phyloP scores from a whole-genome alignment of 2,797 vertebrate genomes.

The Sebastes diaconus region DNA sequence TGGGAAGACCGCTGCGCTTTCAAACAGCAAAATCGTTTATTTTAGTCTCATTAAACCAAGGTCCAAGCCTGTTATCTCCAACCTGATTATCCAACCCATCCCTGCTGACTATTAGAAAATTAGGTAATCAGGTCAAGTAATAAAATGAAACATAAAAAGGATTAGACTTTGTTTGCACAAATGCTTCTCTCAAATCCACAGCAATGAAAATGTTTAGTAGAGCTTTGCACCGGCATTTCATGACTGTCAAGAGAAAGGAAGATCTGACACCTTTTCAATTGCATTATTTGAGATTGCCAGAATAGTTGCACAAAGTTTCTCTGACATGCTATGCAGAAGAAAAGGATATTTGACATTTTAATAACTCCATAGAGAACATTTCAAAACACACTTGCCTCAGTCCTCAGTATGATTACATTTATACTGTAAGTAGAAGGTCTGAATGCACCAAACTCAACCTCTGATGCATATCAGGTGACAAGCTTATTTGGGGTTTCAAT shows the following conservation, averaged over 20 bases:
- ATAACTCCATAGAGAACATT: not conserved
- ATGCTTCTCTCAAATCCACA: not conserved
- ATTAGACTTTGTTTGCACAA: not conserved
- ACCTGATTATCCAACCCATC: conserved; percentile 15
- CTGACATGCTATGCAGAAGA: not conserved
- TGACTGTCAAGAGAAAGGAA: not conserved
- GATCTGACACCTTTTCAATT: not conserved
- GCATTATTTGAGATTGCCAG: not conserved
- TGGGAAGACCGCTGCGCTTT: not conserved
- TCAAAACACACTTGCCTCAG: conserved; percentile 4
- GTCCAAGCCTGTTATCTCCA: conserved; percentile 15
- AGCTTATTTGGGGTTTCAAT: conserved; percentile 9
- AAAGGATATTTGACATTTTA: conserved; percentile 8
- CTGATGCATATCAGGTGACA: conserved; percentile 5
- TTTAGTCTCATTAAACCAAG: conserved; percentile 31
- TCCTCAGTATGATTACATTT: not conserved
- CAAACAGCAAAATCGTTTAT: conserved; percentile 36
- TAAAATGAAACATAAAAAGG: not conserved
- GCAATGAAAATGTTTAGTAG: not conserved
- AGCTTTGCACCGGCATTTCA: not conserved
- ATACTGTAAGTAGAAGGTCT: not conserved
- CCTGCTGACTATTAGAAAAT: conserved; percentile 3
- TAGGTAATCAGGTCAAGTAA: not conserved
- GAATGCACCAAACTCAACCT: not conserved
- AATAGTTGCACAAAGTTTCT: not conserved